phyloP scores from a whole-genome alignment of 2,888 invertebrate species.

The Schizotus pectinicornis region DNA sequence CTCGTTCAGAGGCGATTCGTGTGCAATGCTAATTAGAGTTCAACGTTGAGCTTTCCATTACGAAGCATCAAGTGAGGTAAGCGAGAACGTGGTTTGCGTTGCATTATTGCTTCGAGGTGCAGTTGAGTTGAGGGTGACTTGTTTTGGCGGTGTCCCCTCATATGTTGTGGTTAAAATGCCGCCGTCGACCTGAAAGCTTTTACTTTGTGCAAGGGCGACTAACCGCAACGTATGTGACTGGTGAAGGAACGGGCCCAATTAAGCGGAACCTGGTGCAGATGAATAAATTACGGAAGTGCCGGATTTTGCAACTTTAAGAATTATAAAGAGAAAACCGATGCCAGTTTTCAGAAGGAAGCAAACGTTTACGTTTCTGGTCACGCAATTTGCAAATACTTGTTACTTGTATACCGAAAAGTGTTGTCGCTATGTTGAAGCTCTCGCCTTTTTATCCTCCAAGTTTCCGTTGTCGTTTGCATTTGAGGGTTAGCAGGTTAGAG shows the following conservation, averaged over 20 bases:
- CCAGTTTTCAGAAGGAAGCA: too few species aligned
- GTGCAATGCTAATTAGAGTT: conserved; percentile 28
- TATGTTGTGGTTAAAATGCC: conserved; percentile 26
- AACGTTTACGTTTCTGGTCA: too few species aligned
- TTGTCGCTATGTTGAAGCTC: too few species aligned
- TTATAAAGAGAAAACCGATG: too few species aligned
- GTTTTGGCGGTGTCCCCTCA: conserved; percentile 18
- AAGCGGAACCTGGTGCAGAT: conserved; percentile 9
- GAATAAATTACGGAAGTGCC: too few species aligned
- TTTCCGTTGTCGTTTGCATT: too few species aligned
- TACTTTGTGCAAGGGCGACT: conserved; percentile 24
- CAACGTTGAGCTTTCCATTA: conserved; percentile 24
- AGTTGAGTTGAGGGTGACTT: conserved; percentile 9
- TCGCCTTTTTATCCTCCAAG: too few species aligned
- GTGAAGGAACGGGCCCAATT: conserved; percentile 23
- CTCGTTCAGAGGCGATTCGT: conserved; percentile 12
- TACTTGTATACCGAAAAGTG: too few species aligned
- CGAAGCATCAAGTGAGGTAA: conserved; percentile 14
- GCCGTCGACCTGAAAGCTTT: conserved; percentile 29
- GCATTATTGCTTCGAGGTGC: conserved; percentile 18
- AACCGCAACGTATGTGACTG: conserved; percentile 28
- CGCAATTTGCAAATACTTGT: too few species aligned
- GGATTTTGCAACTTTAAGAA: too few species aligned
- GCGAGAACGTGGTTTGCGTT: conserved; percentile 10
- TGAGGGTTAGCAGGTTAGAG: too few species aligned